Percentiles rank a stretch among this genome's conserved stretches.
Conservation (phyloP, 1,140 invertebrate genomes). For the Arion vulgaris region DNA sequence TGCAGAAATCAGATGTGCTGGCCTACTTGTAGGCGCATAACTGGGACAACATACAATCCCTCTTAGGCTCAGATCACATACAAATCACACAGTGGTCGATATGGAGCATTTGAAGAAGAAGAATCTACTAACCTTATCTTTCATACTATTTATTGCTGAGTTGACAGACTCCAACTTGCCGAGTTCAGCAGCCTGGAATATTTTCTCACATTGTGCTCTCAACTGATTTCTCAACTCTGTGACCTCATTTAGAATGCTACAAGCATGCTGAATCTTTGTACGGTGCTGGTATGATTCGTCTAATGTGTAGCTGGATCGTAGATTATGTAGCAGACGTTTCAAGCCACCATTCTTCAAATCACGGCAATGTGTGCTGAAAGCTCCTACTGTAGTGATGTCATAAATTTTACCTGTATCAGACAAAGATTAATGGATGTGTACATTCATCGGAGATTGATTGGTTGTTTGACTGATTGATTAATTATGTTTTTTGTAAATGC, state of each 20-base stretch:
- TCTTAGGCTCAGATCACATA: no score
- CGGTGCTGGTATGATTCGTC: conserved; percentile 51
- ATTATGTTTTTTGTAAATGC: no score
- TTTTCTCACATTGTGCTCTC: conserved; percentile 4
- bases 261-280: conserved; percentile 60
- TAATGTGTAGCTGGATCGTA: conserved; percentile 78
- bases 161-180: not conserved
- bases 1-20: no score
- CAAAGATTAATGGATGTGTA: not conserved
- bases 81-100: no score
- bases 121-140: conserved; percentile 15
- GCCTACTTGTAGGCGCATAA: no score
- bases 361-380: conserved; percentile 90
- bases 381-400: conserved; percentile 91
- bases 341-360: conserved; percentile 89
- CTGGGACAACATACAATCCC: no score
- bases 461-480: no score
- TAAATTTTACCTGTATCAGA: conserved; percentile 84
- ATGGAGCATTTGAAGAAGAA: no score
- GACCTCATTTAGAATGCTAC: conserved; percentile 58
- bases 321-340: conserved; percentile 85
- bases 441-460: no score
- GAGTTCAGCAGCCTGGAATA: not conserved
- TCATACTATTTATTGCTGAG: conserved; percentile 7
- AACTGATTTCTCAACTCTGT: conserved; percentile 49